Percentiles rank a stretch among this genome's conserved stretches.
phyloP scores from a whole-genome alignment of 2,797 vertebrate genomes.

The Enteromius viviparus region DNA sequence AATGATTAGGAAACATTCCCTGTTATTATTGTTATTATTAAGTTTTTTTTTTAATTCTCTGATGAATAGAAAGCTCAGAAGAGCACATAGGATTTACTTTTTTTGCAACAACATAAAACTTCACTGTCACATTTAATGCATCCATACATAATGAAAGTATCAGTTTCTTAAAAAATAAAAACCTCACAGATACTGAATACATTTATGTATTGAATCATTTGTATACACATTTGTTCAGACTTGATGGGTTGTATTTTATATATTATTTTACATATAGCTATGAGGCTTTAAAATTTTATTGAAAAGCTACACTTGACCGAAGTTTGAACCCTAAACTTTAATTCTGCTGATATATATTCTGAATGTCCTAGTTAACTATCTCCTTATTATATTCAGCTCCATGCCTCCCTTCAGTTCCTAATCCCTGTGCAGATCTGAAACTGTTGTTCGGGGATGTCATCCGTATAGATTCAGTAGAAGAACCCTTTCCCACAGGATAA shows the following conservation, averaged over 20 bases:
- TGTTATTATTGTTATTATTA: neutral
- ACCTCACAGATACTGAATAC: neutral
- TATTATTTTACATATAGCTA: neutral
- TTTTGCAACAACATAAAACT: neutral
- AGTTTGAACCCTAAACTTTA: slow-evolving; percentile 12
- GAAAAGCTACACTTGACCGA: slow-evolving; percentile 2
- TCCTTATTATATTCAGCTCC: slow-evolving; percentile 16
- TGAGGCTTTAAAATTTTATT: neutral
- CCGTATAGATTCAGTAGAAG: neutral
- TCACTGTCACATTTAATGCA: neutral
- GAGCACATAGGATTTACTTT: neutral
- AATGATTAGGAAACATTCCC: neutral
- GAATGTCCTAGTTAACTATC: neutral
- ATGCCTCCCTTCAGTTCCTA: slow-evolving; percentile 13
- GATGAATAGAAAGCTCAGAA: neutral
- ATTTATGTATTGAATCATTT: neutral
- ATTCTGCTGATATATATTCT: slow-evolving; percentile 3
- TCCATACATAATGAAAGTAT: neutral
- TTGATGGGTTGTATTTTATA: neutral
- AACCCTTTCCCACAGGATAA: slow-evolving; percentile 18
- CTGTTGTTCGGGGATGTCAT: slow-evolving; percentile 17
- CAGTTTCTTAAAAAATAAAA: neutral
- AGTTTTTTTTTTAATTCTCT: neutral
- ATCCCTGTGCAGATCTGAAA: slow-evolving; percentile 16
- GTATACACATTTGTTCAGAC: neutral